Base-by-base conservation (phyloP, 1,140 invertebrate species). In the Dufourea novaeangliae region DNA sequence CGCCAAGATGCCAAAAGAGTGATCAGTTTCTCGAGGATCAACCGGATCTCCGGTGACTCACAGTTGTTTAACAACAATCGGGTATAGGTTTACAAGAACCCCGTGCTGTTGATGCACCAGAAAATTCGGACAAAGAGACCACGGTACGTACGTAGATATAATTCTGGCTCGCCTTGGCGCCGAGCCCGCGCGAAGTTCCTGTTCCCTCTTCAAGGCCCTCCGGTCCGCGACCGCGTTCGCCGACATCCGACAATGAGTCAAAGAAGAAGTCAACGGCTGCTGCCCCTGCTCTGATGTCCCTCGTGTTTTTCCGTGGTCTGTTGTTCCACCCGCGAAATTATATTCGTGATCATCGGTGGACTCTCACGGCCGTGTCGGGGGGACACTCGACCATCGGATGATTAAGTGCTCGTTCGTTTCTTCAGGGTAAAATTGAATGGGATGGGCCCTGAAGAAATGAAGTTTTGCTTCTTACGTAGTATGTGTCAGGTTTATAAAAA, bases 221-320 rank as follows among this genome's bases (percentile, higher is more conserved):
- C 70, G 67, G 46, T n/a, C n/a, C n/a, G n/a, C 68, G 72, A 41
- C 67, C 39, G 39, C 3, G 11, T 63, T n/a, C 78, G 61, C 56
- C 61, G 54, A 39, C 32, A 69, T 50, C 71, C n/a, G n/a, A n/a
- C n/a, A n/a, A 20, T 85, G 84, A 86, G 50, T 79, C 82, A n/a
- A n/a, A n/a, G 82, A 82, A 66, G 69, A 64, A 88, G 86, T 88
- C 86, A 87, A 88, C 61, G 86, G n/a, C n/a, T n/a, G n/a, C n/a
- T 12, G 61, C 79, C 46, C 63, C 12, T 12, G 29, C n/a, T 14
- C 34, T 8, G 54, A 22, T 25, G 54, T 56, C 62, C 37, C 62
- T 68, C 20, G 64, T 34, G 39, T 54, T 71, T 77, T 81, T 77
- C 59, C 17, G 57, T 52, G 27, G 12, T 52, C n/a, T 20, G 69